Base-by-base conservation (phyloP, 2,113 vertebrate genomes). In the Astur gentilis region DNA sequence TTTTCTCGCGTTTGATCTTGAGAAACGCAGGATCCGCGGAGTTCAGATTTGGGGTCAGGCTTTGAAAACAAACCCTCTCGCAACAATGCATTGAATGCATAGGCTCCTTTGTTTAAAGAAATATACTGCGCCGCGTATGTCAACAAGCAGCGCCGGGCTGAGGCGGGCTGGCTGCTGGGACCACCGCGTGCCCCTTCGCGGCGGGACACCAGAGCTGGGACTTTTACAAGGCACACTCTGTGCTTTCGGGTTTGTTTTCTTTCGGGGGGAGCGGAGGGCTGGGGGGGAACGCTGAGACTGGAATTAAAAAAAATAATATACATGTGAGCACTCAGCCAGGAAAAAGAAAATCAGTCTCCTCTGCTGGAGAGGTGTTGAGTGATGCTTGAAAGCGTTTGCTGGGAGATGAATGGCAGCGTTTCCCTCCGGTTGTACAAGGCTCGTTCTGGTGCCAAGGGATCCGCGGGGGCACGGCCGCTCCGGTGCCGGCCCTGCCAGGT, bases 1-100 rank as follows among this genome's bases (percentile, higher is more conserved):
- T 97, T 96, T 93, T 90, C 81, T 87, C 1, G 67, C 49, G 89
- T 96, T 97, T 97, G 97, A 96, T 96, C 95, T 97, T 82, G 89
- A 76, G 93, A 94, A 64, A 54, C 60, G 91, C 95, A 92, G 94
- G 89, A 94, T 97, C 91, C 38, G 45, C 49, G 10, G 94, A 95
- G 95, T 95, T 97, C 96, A 96, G 87, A 11, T 93, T 81, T 66
- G 76, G 95, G 89, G 95, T 95, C 95, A 96, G 91, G 79, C 93
- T 97, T 52, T 90, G 87, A 93, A 97, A 97, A 96, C 93, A 96
- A 95, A 92, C 86, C 89, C 83, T 3, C 72, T 89, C 19, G 3
- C 92, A 95, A 88, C 91, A 13, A 87, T 38, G 80, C 88, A 89
- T 86, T 34, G 81, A 92, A 97, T 94, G 89, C 95, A 92, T 95